Evolutionary conservation across 1,140 invertebrate species (phyloP), one percentile per base, ranked within the genome.

Genomic region (Zeugodacus cucurbitae): DNA sequence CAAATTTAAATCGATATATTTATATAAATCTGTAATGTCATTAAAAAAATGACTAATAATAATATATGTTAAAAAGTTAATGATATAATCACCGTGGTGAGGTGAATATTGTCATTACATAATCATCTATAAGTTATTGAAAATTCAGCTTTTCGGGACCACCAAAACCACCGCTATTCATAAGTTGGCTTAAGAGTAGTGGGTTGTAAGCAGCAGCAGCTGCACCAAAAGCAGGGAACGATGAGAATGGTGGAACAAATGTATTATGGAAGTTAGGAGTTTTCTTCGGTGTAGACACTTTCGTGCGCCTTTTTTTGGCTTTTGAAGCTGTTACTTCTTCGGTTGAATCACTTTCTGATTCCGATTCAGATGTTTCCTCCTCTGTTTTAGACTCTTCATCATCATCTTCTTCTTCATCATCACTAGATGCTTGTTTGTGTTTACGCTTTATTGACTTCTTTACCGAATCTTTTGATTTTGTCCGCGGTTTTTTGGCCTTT

Each of bases 161-260:
- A 22, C 54, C 54, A 86, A 59, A 59, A 20, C 1, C 20, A 3
- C 29, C 85, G 17, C 48, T 34, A 11, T 86, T 54, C 57, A 86
- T 57, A 11, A 86, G 48, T 29, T 86, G 85, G 37, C 54, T 3
- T 57, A 86, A 59, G 10, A 86, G 54, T 86, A 59, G 32, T 26
- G 85, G 85, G 32, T 86, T 86, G 29, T 86, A 86, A 34, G 85
- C 32, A 32, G 85, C 85, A 32, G 85, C 85, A 10, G 85, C 29
- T 32, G 85, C 48, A 58, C 85, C 57, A 29, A 59, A 57, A 37
- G 54, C 20, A n/a, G 85, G 57, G 22, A 86, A 57, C 14, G 85
- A 48, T 34, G 85, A 58, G 59, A 59, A 86, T 14, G 29, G 85
- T 37, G 85, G 48, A 0, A 86, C 44, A 86, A 58, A 86, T 22